Evolutionary conservation across 2,888 invertebrate genomes (phyloP).

Genomic region (Habroteleia sp.): DNA sequence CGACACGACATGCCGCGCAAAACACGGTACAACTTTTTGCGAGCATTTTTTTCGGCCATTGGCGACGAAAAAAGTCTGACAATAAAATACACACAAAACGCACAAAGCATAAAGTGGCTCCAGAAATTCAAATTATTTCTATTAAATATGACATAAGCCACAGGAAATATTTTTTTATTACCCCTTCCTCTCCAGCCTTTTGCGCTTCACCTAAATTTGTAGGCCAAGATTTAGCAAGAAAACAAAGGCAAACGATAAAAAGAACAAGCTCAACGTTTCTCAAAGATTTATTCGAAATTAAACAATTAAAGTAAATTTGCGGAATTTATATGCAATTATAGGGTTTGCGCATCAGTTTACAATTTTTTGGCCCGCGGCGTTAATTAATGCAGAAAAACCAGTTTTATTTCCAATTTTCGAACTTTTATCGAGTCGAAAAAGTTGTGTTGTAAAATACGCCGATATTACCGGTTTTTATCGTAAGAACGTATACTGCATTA

Average conservation of each 20-base stretch:
- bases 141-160: constrained; percentile 30
- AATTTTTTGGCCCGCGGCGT: constrained; percentile 26
- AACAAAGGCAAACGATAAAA: too few species aligned
- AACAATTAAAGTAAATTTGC: constrained; percentile 38
- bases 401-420: constrained; percentile 46
- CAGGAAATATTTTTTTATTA: background rate
- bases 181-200: too few species aligned
- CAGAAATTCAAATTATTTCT: constrained; percentile 31
- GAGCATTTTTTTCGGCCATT: constrained; percentile 5
- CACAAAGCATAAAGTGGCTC: constrained; percentile 17
- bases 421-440: constrained; percentile 16
- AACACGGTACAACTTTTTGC: constrained; percentile 22
- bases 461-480: constrained; percentile 20
- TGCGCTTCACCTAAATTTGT: too few species aligned
- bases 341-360: constrained; percentile 17
- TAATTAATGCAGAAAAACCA: constrained; percentile 40
- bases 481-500: constrained; percentile 7
- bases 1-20: constrained; percentile 16
- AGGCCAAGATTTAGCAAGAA: too few species aligned
- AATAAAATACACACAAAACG: constrained; percentile 14
- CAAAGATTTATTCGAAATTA: constrained; percentile 26
- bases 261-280: too few species aligned
- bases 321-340: constrained; percentile 26
- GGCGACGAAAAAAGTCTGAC: constrained; percentile 6
- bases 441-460: constrained; percentile 13